phyloP scores from a whole-genome alignment of 1,140 invertebrate genomes.

The Mizuhopecten yessoensis region DNA sequence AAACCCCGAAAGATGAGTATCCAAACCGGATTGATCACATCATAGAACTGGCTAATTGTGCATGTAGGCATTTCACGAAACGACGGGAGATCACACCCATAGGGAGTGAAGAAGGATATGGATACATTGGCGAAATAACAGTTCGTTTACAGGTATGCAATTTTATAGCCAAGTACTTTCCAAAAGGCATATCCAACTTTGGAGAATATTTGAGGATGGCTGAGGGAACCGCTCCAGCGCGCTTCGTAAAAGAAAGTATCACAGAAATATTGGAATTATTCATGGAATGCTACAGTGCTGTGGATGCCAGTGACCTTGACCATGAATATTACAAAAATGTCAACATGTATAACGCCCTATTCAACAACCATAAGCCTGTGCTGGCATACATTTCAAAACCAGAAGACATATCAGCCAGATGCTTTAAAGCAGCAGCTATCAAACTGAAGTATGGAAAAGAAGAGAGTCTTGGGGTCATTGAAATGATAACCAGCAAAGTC shows the following conservation, averaged over 20 bases:
- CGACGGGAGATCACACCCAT: conserved; percentile 50
- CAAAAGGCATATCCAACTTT: conserved; percentile 43
- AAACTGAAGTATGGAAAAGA: conserved; percentile 58
- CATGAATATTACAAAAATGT: conserved; percentile 45
- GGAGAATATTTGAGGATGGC: not conserved
- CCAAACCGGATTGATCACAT: conserved; percentile 41
- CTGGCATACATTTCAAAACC: conserved; percentile 42
- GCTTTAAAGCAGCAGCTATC: conserved; percentile 56
- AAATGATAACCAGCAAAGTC: conserved; percentile 43
- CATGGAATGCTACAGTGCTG: conserved; percentile 60
- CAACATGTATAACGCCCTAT: conserved; percentile 53
- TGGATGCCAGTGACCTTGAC: conserved; percentile 42
- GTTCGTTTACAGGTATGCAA: conserved; percentile 58
- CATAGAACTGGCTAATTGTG: conserved; percentile 44
- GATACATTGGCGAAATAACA: conserved; percentile 59
- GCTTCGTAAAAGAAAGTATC: conserved; percentile 59
- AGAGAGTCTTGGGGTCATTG: conserved; percentile 42
- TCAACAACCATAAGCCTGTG: conserved; percentile 42
- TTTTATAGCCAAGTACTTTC: conserved; percentile 51
- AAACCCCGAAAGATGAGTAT: conserved; percentile 29
- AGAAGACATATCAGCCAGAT: conserved; percentile 48
- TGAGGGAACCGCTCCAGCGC: not conserved
- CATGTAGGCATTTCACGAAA: conserved; percentile 55
- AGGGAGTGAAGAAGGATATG: conserved; percentile 52
- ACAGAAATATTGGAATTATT: conserved; percentile 58